A percentile compares a stretch with the other conserved stretches of the same genome.
Evolutionary conservation across 2,888 invertebrate genomes (phyloP).

Genomic region (Erebia ligea): DNA sequence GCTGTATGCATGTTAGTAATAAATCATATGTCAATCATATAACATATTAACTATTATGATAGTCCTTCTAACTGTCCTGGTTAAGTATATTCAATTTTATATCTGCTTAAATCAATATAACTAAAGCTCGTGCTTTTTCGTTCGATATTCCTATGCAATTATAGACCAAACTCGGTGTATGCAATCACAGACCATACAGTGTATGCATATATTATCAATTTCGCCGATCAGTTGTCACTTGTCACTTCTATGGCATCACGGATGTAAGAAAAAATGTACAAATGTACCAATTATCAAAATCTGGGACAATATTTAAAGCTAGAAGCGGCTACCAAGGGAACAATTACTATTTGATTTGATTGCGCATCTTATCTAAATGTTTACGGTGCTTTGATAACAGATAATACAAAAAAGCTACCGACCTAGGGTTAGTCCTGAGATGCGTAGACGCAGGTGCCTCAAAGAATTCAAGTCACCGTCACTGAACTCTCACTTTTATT

Average conservation of each 20-base stretch:
- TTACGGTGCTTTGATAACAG: slow-evolving; percentile 60
- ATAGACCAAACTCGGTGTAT: too few species aligned
- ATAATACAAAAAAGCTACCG: slow-evolving; percentile 66
- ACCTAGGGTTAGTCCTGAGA: slow-evolving; percentile 71
- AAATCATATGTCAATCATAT: not conserved
- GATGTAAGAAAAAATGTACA: too few species aligned
- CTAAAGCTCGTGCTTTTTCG: not conserved
- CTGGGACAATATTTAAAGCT: not conserved
- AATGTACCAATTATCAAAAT: too few species aligned
- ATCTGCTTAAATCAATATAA: not conserved
- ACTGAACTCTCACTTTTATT: slow-evolving; percentile 66
- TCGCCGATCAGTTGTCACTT: not conserved
- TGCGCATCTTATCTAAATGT: slow-evolving; percentile 62
- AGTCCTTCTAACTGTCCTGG: not conserved
- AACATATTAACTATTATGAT: not conserved
- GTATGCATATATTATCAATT: not conserved
- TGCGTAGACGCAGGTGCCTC: slow-evolving; percentile 55
- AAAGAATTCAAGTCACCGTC: slow-evolving; percentile 58
- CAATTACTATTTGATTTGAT: slow-evolving; percentile 61
- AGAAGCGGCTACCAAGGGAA: not conserved
- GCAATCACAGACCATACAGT: too few species aligned
- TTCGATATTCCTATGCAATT: not conserved
- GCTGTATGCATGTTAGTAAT: not conserved
- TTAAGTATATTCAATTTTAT: not conserved
- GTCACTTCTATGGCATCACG: too few species aligned